Evolutionary conservation across 2,797 vertebrate genomes (phyloP), one percentile per base, ranked within the genome.

Genomic region (Phalloptychus januarius): DNA sequence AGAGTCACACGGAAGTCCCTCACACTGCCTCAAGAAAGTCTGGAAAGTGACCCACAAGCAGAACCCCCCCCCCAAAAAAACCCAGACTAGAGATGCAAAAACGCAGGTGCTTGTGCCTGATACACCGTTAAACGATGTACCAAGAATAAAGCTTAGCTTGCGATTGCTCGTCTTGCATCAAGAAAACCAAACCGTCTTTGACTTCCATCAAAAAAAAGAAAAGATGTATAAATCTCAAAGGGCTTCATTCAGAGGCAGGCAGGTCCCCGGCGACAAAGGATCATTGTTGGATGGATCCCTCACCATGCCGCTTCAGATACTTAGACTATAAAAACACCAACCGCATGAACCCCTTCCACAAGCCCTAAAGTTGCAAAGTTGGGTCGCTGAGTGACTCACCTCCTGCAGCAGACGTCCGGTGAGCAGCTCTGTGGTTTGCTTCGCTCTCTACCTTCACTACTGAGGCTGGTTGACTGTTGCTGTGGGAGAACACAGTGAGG

Each of bases 201-300:
- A 70, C 42, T 44, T 69, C 70, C 38, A 82, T 76, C 69, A 75
- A 83, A 87, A 87, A 75, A 76, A 85, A 87, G 73, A 76, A 85
- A 7, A 33, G 48, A 69, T 44, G 58, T 46, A 36, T 16, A 45
- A 77, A 85, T 79, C 78, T 89, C 85, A 91, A 87, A 90, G 87
- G 85, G 84, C 46, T 48, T 71, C 86, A 85, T 80, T 90, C 79
- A 92, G 76, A 23, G 23, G 50, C 79, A 75, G 81, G 78, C 81
- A 87, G 85, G 77, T 91, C 86, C 82, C 83, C 61, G 58, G 88
- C 74, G 85, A 91, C 82, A 93, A 91, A 84, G 84, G 77, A 45
- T 83, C 83, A 75, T 87, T 94, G 89, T 90, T 79, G 76, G 71
- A 71, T 75, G 79, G 84, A 79, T 82, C 83, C 23, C 50, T 85